Evolutionary conservation across 2,888 invertebrate species (phyloP).

Genomic region (Apocheima hispidaria): DNA sequence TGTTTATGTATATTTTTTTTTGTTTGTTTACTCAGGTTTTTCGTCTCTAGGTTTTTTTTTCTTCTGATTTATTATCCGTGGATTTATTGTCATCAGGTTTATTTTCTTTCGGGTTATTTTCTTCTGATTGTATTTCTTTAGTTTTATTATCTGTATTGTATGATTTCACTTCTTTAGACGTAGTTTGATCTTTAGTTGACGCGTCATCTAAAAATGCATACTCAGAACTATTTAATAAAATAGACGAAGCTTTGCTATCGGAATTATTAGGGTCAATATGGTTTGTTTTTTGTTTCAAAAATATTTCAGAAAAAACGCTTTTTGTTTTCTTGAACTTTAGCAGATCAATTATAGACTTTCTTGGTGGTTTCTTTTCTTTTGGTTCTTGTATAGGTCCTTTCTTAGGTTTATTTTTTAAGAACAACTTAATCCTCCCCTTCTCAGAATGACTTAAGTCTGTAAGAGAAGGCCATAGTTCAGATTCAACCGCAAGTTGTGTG

Average conservation of each 20-base stretch:
- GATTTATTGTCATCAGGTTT: not conserved
- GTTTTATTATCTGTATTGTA: conserved; percentile 5
- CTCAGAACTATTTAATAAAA: not conserved
- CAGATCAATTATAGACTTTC: conserved; percentile 10
- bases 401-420: conserved; percentile 50
- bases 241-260: not conserved
- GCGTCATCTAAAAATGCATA: not conserved
- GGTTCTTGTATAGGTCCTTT: conserved; percentile 25
- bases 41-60: not conserved
- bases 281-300: conserved; percentile 4
- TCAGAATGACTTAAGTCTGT: conserved; percentile 57
- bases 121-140: not conserved
- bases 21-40: not conserved
- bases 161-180: not conserved
- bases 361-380: conserved; percentile 5
- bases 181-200: not conserved
- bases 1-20: too few relatives aligned
- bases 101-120: not conserved
- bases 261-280: not conserved
- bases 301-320: not conserved
- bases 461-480: conserved; percentile 59
- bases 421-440: conserved; percentile 49
- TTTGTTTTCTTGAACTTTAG: conserved; percentile 2
- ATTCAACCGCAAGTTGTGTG: conserved; percentile 45
- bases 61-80: not conserved